Conservation (phyloP, 1,140 invertebrate species). For the Geopemphigus sp. region DNA sequence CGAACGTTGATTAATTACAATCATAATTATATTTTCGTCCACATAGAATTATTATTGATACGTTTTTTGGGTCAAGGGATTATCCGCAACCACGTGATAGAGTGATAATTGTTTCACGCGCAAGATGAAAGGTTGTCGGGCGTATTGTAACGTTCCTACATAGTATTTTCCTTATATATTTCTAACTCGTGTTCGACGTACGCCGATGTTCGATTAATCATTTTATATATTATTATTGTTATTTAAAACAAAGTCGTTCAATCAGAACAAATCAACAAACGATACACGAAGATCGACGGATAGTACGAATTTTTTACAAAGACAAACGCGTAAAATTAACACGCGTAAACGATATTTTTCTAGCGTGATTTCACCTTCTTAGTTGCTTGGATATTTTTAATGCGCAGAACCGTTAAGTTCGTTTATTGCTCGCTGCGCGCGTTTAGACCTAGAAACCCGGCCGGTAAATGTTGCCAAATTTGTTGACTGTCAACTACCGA, state of each 20-base stretch:
- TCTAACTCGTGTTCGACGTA: neutral
- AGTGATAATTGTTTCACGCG: neutral
- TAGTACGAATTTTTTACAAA: neutral
- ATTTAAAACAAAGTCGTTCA: neutral
- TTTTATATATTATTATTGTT: neutral
- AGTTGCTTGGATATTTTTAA: neutral
- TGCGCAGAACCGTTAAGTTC: neutral
- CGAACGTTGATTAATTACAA: neutral
- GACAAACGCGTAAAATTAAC: neutral
- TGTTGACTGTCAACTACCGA: slow-evolving; percentile 18
- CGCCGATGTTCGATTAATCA: neutral
- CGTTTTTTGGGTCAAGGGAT: slow-evolving; percentile 6
- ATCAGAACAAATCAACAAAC: too few relatives aligned
- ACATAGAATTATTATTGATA: neutral
- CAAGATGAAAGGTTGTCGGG: slow-evolving; percentile 28
- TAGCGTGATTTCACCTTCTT: neutral
- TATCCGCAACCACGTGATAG: slow-evolving; percentile 24
- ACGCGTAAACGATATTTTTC: too few relatives aligned
- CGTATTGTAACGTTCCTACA: neutral
- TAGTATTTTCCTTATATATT: neutral
- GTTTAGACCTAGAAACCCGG: neutral
- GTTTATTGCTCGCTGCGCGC: neutral
- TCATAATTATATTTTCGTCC: neutral
- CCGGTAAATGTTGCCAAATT: slow-evolving; percentile 37
- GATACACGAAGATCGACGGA: too few relatives aligned